phyloP scores from a whole-genome alignment of 2,888 invertebrate genomes.

The Platycheirus rosarum region DNA sequence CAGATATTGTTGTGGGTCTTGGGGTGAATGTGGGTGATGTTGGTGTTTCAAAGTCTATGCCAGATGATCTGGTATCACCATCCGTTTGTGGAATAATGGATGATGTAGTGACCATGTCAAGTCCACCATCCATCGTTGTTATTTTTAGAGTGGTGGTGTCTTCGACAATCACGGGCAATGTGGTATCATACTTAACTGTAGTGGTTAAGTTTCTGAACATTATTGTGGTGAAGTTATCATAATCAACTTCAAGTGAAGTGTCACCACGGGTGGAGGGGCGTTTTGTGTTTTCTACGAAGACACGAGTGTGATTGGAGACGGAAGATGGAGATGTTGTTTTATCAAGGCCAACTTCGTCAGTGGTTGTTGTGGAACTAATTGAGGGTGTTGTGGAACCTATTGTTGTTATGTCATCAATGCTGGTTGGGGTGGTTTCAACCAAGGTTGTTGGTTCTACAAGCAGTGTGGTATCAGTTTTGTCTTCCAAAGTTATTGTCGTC shows the following conservation, averaged over 20 bases:
- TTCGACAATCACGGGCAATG: constrained; percentile 57
- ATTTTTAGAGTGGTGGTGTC: constrained; percentile 59
- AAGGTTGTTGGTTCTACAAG: neutral
- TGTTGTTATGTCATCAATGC: neutral
- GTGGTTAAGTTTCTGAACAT: constrained; percentile 68
- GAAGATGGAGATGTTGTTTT: constrained; percentile 76
- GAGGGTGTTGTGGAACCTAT: constrained; percentile 18
- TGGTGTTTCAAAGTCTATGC: constrained; percentile 46
- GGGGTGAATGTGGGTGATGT: constrained; percentile 63
- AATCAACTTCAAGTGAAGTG: constrained; percentile 80
- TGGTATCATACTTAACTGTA: constrained; percentile 54
- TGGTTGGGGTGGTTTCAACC: neutral
- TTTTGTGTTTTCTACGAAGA: constrained; percentile 57
- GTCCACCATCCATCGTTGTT: constrained; percentile 57
- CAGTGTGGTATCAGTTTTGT: neutral
- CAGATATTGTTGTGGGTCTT: constrained; percentile 74
- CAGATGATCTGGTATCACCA: constrained; percentile 63
- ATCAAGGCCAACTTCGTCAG: neutral
- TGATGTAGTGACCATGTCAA: constrained; percentile 39
- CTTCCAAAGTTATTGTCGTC: constrained; percentile 29
- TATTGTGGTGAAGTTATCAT: constrained; percentile 76
- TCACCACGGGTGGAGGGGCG: constrained; percentile 79
- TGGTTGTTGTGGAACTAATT: constrained; percentile 22
- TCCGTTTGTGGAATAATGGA: constrained; percentile 54
- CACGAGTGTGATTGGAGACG: constrained; percentile 60